Percentiles rank a stretch among this genome's conserved stretches.
Evolutionary conservation across 2,113 vertebrate genomes (phyloP).

Genomic region (Clarias macrocephalus): DNA sequence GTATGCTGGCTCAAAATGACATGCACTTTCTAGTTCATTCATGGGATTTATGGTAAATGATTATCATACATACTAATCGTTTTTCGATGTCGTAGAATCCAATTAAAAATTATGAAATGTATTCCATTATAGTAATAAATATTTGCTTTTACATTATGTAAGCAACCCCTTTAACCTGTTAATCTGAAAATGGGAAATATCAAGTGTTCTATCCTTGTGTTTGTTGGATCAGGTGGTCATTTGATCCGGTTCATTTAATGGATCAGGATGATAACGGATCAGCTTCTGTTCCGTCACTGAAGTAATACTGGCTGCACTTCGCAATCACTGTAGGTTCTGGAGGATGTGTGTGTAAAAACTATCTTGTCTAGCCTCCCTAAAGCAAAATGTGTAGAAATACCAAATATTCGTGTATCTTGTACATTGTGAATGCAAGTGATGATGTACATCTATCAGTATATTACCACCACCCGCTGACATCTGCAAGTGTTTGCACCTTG

Average conservation of each 20-base stretch:
- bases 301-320: neutral
- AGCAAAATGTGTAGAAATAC: neutral
- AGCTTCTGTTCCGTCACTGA: neutral
- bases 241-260: neutral
- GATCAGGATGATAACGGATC: neutral
- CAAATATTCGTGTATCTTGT: neutral
- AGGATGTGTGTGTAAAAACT: neutral
- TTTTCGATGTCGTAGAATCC: neutral
- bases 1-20: neutral
- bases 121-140: neutral
- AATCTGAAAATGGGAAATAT: neutral
- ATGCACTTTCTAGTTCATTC: neutral
- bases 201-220: neutral
- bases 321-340: neutral
- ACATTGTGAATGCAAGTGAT: neutral
- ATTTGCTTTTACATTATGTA: neutral
- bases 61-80: neutral
- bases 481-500: neutral
- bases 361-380: neutral
- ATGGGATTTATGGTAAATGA: neutral
- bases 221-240: neutral
- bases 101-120: neutral
- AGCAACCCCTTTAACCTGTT: neutral
- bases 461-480: neutral
- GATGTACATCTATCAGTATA: neutral